These are phyloP conservation scores for Mormyrus iriodes DNA, from an alignment of 2,113 vertebrate species.

Conservation along the genomic window DNA sequence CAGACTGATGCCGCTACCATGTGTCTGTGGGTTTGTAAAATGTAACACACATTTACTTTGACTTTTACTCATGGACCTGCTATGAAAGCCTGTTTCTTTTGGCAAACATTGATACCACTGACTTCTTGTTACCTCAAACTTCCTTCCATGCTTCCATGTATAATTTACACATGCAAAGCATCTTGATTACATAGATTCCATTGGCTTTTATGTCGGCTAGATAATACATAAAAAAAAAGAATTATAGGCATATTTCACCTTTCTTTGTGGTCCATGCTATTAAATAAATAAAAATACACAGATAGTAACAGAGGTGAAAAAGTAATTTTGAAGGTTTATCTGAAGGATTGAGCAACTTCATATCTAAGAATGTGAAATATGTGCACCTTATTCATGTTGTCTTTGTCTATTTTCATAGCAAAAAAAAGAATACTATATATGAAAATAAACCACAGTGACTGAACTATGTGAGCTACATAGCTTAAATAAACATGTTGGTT, in stretches of 20 bases:
- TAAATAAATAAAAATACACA: neutral
- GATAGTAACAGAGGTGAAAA: neutral
- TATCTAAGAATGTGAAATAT: neutral
- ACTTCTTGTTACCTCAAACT: neutral
- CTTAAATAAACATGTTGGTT: conserved; percentile 10
- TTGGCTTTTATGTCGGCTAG: neutral
- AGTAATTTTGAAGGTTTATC: neutral
- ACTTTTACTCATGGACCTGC: neutral
- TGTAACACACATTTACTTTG: neutral
- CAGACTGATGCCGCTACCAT: neutral
- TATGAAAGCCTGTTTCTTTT: neutral
- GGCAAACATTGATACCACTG: neutral
- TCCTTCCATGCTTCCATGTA: neutral
- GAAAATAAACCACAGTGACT: neutral
- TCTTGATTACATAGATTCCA: neutral
- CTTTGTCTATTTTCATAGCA: conserved; percentile 2
- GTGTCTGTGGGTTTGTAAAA: neutral
- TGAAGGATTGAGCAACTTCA: neutral
- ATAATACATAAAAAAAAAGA: neutral
- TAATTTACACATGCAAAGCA: neutral
- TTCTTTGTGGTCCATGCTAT: neutral
- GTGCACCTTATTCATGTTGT: neutral
- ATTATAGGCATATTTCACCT: neutral
- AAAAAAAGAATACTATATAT: neutral
- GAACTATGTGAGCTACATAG: neutral